These are phyloP conservation scores for Lycia hirtaria DNA, from an alignment of 2,888 invertebrate species.

Conservation along the genomic window DNA sequence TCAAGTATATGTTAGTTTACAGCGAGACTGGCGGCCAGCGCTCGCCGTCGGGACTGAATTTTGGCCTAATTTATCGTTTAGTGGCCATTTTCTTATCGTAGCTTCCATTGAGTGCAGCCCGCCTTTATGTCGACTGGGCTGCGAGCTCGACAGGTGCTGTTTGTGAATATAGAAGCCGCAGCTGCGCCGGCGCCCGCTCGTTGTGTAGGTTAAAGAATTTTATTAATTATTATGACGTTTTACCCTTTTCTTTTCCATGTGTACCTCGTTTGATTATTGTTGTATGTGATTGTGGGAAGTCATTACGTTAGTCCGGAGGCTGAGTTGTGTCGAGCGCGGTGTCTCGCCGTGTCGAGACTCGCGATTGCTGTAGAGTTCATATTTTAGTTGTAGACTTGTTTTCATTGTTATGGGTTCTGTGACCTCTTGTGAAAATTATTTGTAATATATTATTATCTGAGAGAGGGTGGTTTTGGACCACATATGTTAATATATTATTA, in stretches of 20 bases:
- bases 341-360: no score
- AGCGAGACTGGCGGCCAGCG: constrained; percentile 47
- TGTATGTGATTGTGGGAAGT: constrained; percentile 63
- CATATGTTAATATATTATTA: constrained; percentile 85
- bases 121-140: constrained; percentile 1
- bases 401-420: constrained; percentile 81
- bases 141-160: constrained; percentile 35
- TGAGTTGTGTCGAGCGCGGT: no score
- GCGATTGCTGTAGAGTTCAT: constrained; percentile 56
- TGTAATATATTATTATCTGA: constrained; percentile 84
- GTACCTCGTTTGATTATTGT: constrained; percentile 75
- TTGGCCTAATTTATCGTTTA: constrained; percentile 53
- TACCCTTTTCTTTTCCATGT: constrained; percentile 67
- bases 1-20: constrained; percentile 38
- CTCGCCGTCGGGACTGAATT: constrained; percentile 45
- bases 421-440: constrained; percentile 82
- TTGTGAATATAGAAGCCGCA: constrained; percentile 28
- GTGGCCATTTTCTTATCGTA: constrained; percentile 38
- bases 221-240: constrained; percentile 72
- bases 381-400: constrained; percentile 73
- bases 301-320: constrained; percentile 57
- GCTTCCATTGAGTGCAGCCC: constrained; percentile 38
- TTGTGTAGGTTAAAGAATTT: constrained; percentile 62
- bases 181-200: constrained; percentile 53
- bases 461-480: constrained; percentile 82